Percentiles rank a stretch among this genome's conserved stretches.
Evolutionary conservation across 2,888 invertebrate species (phyloP).

Genomic region (Brenthis ino): DNA sequence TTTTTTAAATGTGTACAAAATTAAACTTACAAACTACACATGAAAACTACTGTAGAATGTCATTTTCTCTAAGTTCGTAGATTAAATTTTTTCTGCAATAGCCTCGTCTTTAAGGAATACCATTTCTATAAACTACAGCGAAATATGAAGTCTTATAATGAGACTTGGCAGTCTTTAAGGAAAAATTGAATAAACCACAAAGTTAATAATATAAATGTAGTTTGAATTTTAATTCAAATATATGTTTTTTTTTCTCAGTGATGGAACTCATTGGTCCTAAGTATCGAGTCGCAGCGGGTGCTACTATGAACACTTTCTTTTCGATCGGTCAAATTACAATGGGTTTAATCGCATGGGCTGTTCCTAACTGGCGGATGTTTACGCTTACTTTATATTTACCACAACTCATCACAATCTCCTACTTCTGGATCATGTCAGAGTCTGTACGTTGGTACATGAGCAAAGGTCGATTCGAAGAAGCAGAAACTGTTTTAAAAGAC

Average conservation of each 20-base stretch:
- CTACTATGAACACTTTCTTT: slow-evolving; percentile 85
- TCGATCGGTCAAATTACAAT: slow-evolving; percentile 86
- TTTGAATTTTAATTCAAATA: not conserved
- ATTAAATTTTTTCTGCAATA: not conserved
- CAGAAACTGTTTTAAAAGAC: slow-evolving; percentile 82
- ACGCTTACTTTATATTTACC: slow-evolving; percentile 86
- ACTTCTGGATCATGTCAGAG: slow-evolving; percentile 86
- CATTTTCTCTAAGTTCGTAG: not conserved
- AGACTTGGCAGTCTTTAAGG: no score
- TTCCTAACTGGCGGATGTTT: slow-evolving; percentile 85
- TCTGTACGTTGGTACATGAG: slow-evolving; percentile 89
- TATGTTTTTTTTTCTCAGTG: slow-evolving; percentile 65
- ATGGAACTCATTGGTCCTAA: slow-evolving; percentile 89
- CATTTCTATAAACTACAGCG: no score
- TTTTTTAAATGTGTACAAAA: no score
- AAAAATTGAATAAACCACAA: no score
- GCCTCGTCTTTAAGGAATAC: no score
- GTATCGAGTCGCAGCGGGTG: slow-evolving; percentile 86
- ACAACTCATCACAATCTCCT: slow-evolving; percentile 83
- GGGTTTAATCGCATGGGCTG: slow-evolving; percentile 85
- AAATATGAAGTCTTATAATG: no score
- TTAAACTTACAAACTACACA: no score
- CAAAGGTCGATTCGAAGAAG: slow-evolving; percentile 84
- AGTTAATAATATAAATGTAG: not conserved
- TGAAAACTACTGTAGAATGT: no score